A percentile compares a stretch with the other conserved stretches of the same genome.
These are phyloP conservation scores for Oikopleura dioica DNA, from an alignment of 23 tunicate species.

Conservation along the genomic window DNA sequence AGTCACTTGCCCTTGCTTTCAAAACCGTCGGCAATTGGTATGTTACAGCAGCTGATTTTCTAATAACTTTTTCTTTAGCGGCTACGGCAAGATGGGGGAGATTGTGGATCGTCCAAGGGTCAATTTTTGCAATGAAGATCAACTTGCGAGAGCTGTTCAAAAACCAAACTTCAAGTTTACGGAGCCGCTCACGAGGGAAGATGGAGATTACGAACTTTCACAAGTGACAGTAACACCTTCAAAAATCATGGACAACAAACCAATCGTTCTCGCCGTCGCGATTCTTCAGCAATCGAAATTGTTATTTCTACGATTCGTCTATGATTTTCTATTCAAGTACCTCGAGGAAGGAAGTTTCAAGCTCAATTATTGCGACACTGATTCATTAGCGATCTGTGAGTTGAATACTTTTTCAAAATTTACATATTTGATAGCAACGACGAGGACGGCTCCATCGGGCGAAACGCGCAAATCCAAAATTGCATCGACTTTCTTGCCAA, in stretches of 20 bases:
- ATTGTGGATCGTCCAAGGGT: background rate
- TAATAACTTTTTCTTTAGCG: no score
- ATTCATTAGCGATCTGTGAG: background rate
- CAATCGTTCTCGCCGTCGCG: background rate
- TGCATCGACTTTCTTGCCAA: background rate
- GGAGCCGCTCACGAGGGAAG: conserved; percentile 28
- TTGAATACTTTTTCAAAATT: background rate
- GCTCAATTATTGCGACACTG: background rate
- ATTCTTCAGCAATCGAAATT: background rate
- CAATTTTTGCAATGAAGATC: conserved; percentile 24
- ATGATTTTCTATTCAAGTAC: background rate
- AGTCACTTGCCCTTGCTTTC: background rate
- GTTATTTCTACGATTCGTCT: background rate
- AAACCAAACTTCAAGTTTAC: conserved; percentile 42
- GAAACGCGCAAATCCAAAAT: background rate
- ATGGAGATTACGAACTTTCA: background rate
- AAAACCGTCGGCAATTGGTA: background rate
- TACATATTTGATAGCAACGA: no score
- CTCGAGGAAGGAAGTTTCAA: background rate
- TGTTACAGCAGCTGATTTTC: no score
- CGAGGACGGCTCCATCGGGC: no score
- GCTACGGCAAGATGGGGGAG: background rate
- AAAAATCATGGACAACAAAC: background rate
- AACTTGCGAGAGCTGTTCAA: conserved; percentile 40
- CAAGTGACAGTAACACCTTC: background rate